These are phyloP conservation scores for Trachythela sp. DNA, from an alignment of 64 coral and sea anemone species.

Conservation along the genomic window DNA sequence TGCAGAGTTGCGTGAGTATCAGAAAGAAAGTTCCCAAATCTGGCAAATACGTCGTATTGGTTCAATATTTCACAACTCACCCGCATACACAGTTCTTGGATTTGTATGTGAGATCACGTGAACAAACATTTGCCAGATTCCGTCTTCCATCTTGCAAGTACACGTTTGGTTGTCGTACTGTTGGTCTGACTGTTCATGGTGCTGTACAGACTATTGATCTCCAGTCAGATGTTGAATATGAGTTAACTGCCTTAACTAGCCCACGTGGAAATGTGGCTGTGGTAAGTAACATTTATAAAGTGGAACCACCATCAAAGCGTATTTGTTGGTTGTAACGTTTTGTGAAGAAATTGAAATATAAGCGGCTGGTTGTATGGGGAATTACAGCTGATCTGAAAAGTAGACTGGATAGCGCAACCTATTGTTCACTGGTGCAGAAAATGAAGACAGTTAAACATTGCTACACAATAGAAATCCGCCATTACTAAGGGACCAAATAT, in stretches of 20 bases:
- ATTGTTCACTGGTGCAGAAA: too few relatives aligned
- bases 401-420: too few relatives aligned
- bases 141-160: slow-evolving; percentile 9
- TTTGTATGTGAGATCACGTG: background rate
- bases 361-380: too few relatives aligned
- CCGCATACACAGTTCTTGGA: background rate
- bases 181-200: background rate
- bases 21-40: background rate
- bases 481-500: too few relatives aligned
- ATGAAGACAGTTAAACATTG: too few relatives aligned
- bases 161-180: slow-evolving; percentile 16
- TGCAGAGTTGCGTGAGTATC: background rate
- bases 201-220: background rate
- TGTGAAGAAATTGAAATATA: too few relatives aligned
- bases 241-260: background rate
- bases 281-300: too few relatives aligned
- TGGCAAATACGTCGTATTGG: background rate
- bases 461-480: too few relatives aligned
- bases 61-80: background rate
- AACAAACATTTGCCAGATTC: background rate
- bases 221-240: background rate
- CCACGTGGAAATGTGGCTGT: background rate
- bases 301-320: too few relatives aligned
- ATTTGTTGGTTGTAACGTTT: too few relatives aligned
- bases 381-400: too few relatives aligned